phyloP scores from a whole-genome alignment of 2,113 vertebrate species.

The Chloropsis hardwickii region DNA sequence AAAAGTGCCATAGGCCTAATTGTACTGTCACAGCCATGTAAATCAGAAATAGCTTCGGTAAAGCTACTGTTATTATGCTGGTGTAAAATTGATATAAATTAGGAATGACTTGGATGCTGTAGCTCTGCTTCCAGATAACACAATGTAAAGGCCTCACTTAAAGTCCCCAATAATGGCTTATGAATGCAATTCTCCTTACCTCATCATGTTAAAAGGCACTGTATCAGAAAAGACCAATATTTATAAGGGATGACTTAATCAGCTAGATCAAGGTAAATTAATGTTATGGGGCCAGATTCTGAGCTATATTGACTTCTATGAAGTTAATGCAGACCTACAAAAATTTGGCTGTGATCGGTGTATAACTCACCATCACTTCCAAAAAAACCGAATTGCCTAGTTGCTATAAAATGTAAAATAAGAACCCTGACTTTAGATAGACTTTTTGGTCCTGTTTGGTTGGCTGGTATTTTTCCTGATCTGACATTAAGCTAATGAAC shows the following conservation, averaged over 20 bases:
- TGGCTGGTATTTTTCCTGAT: background rate
- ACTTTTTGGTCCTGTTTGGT: background rate
- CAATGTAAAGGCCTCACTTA: background rate
- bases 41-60: conserved; percentile 54
- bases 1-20: conserved; percentile 62
- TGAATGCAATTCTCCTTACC: background rate
- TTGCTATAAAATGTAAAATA: background rate
- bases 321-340: background rate
- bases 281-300: background rate
- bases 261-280: background rate
- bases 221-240: background rate
- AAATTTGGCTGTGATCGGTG: background rate
- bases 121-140: conserved; percentile 16
- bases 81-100: conserved; percentile 57
- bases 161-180: background rate
- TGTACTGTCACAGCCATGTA: conserved; percentile 58
- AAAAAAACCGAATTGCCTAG: background rate
- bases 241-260: conserved; percentile 1
- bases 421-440: background rate
- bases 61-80: conserved; percentile 36
- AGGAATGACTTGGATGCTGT: conserved; percentile 5
- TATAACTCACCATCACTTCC: background rate
- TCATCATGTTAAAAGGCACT: background rate
- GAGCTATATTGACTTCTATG: background rate
- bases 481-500: conserved; percentile 59